Conservation (phyloP, 2,113 vertebrate genomes). For the Arenaria interpres region DNA sequence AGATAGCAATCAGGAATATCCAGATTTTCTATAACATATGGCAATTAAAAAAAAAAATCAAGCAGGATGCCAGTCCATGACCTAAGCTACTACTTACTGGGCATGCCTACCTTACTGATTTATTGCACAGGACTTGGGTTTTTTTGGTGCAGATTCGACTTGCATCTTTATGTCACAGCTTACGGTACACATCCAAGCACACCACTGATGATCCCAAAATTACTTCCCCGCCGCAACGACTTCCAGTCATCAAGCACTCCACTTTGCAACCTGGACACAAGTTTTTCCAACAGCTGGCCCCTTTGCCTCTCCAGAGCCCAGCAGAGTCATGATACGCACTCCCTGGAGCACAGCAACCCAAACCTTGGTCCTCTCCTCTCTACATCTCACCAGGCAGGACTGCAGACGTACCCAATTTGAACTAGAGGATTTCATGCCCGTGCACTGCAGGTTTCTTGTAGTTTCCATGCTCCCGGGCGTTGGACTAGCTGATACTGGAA, state of each 20-base stretch:
- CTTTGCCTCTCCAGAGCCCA: accelerated
- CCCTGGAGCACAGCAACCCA: neutral
- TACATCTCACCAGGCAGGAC: neutral
- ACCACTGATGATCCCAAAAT: neutral
- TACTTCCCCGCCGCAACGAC: neutral
- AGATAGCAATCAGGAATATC: neutral
- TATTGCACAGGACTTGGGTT: neutral
- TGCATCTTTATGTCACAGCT: neutral
- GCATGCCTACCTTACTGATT: neutral
- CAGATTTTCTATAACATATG: neutral
- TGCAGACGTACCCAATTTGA: neutral
- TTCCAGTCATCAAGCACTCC: neutral
- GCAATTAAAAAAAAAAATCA: neutral
- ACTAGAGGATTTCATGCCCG: neutral
- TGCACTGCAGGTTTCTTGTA: neutral
- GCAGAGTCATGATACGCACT: neutral
- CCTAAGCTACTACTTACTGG: neutral
- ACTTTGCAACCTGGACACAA: neutral
- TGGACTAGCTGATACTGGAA: neutral
- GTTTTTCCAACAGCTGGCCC: neutral
- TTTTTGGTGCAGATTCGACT: neutral
- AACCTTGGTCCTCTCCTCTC: neutral
- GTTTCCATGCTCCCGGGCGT: neutral
- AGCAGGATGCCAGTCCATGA: neutral
- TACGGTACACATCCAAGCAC: neutral